Base-by-base conservation (phyloP, 2,113 vertebrate species). In the Carollia perspicillata region DNA sequence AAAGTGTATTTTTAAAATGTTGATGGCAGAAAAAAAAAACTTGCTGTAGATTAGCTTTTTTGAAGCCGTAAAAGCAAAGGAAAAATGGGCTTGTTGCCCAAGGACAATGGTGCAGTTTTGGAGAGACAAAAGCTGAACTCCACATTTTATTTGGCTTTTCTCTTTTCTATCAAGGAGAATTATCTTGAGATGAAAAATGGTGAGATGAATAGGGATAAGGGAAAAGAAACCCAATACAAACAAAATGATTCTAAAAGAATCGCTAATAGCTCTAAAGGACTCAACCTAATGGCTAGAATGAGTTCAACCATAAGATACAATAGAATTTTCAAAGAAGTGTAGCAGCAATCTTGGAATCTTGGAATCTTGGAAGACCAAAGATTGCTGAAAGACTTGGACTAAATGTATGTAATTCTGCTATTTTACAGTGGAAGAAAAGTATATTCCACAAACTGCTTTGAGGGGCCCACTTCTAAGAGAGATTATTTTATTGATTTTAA, bases 21-120 rank as follows among this genome's bases (percentile, higher is more conserved):
- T 26, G 16, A n/a, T 65, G 65, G 55, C 26, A 69, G 40, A 44
- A 37, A 72, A 37, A 72, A 42, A 37, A 47, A 9, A 22, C 40
- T 66, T 80, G 55, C 44, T 86, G 69, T 83, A 78, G 49, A 22
- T 84, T 84, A 79, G 47, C 58, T 35, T 81, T 92, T 88, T 85
- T 90, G 65, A 96, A 97, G 93, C 13, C 16, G 30, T 88, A 78
- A 93, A 92, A 92, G 44, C 33, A 83, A 63, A 93, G 28, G 22
- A 90, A 97, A 93, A 86, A 58, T 47, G 55, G 40, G 26, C 37
- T 51, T 79, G 23, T 7, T 65, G 63, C 77, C 85, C 72, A 96
- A 89, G 65, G 63, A 89, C 42, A 72, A 3, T 33, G 26, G 37
- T 84, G 51, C 10, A 69, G 10, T 74, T 96, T 84, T 49, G 23